Evolutionary conservation across 2,113 vertebrate genomes (phyloP).

Genomic region (Cervus canadensis): DNA sequence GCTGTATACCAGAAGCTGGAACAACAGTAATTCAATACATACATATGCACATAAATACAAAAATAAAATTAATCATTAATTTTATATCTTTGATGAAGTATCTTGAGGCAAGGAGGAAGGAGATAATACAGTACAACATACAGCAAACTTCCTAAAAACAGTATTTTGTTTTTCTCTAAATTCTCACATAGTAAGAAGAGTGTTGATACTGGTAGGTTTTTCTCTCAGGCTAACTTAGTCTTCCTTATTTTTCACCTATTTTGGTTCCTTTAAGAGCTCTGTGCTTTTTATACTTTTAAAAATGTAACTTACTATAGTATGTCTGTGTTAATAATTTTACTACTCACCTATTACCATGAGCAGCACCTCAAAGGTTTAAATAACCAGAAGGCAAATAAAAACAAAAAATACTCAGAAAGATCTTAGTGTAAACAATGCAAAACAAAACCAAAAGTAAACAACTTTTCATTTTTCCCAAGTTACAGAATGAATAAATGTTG

Average conservation of each 20-base stretch:
- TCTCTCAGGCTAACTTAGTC: neutral
- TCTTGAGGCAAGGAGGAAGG: neutral
- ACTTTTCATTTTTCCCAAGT: neutral
- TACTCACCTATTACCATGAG: neutral
- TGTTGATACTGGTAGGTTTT: neutral
- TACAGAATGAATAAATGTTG: neutral
- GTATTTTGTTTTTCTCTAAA: neutral
- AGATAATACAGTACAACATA: neutral
- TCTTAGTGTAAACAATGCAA: neutral
- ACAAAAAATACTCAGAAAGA: neutral
- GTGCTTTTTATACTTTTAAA: neutral
- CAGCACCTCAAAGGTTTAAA: neutral
- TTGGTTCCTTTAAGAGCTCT: neutral
- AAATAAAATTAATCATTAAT: neutral
- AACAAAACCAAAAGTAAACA: neutral
- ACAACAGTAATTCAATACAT: neutral
- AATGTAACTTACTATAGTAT: neutral
- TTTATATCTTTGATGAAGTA: neutral
- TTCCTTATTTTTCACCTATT: neutral
- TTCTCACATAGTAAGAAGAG: neutral
- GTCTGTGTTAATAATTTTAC: neutral
- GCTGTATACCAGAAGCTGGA: neutral
- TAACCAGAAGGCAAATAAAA: neutral
- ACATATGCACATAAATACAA: neutral
- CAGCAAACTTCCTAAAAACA: neutral